These are phyloP conservation scores for Corythornis cristatus DNA, from an alignment of 2,113 vertebrate species.

Conservation along the genomic window DNA sequence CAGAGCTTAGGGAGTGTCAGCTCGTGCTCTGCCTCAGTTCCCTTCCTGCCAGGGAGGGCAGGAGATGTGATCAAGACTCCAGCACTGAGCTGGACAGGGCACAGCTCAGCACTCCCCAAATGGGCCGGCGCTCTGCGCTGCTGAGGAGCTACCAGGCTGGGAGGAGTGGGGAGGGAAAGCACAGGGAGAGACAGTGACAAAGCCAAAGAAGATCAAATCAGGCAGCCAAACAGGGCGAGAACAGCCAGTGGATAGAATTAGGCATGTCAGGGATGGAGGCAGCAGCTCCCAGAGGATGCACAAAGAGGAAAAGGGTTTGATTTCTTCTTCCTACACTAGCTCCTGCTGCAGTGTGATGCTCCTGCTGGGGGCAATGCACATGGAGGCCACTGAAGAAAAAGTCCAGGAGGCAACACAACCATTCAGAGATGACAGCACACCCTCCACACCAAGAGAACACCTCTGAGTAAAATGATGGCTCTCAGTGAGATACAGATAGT, in stretches of 20 bases:
- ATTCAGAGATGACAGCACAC: neutral
- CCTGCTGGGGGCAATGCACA: neutral
- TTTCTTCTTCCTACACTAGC: neutral
- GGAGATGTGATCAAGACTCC: neutral
- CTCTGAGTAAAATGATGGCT: neutral
- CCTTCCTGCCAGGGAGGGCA: neutral
- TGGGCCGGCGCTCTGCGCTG: neutral
- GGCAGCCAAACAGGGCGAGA: neutral
- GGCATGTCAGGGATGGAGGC: neutral
- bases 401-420: neutral
- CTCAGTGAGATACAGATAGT: neutral
- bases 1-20: neutral
- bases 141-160: rapidly evolving
- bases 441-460: neutral
- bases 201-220: neutral
- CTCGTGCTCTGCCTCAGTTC: neutral
- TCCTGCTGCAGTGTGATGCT: neutral
- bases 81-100: neutral
- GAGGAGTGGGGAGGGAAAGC: neutral
- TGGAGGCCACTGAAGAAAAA: neutral
- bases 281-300: neutral
- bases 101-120: neutral
- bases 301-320: neutral
- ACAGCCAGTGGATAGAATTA: neutral
- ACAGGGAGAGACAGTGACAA: neutral